Percentiles rank a stretch among this genome's conserved stretches.
phyloP scores from a whole-genome alignment of 2,113 vertebrate species.

The Elachura formosa region DNA sequence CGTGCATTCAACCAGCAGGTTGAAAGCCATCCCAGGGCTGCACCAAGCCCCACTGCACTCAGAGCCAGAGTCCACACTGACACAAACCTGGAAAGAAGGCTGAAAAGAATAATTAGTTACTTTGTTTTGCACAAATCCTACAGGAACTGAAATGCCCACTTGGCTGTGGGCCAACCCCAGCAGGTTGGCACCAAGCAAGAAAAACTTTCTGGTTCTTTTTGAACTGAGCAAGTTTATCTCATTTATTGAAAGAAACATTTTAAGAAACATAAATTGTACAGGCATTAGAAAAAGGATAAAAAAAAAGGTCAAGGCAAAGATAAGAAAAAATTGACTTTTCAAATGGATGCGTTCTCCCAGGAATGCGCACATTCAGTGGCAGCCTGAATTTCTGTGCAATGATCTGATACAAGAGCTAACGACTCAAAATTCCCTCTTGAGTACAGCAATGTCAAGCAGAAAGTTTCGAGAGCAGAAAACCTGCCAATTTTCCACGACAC shows the following conservation, averaged over 20 bases:
- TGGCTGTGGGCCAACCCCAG: not conserved
- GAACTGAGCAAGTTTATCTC: not conserved
- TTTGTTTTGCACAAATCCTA: not conserved
- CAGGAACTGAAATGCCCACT: not conserved
- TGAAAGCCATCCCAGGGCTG: fast-evolving
- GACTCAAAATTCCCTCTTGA: not conserved
- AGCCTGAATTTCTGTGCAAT: not conserved
- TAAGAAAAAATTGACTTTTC: not conserved
- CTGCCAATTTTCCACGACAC: not conserved
- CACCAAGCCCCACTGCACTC: not conserved
- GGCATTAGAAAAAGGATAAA: not conserved
- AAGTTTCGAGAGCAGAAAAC: not conserved
- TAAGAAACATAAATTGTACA: not conserved
- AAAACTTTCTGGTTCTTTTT: not conserved
- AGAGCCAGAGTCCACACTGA: not conserved
- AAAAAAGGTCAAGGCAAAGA: not conserved
- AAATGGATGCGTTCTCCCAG: not conserved
- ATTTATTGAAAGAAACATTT: not conserved
- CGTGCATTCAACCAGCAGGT: fast-evolving
- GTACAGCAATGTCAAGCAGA: not conserved
- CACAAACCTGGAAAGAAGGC: not conserved
- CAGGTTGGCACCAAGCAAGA: not conserved
- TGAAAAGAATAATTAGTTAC: not conserved
- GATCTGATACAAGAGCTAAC: not conserved
- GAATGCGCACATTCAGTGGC: fast-evolving